Conservation (phyloP, 2,797 vertebrate genomes). For the Myripristis jacobus region DNA sequence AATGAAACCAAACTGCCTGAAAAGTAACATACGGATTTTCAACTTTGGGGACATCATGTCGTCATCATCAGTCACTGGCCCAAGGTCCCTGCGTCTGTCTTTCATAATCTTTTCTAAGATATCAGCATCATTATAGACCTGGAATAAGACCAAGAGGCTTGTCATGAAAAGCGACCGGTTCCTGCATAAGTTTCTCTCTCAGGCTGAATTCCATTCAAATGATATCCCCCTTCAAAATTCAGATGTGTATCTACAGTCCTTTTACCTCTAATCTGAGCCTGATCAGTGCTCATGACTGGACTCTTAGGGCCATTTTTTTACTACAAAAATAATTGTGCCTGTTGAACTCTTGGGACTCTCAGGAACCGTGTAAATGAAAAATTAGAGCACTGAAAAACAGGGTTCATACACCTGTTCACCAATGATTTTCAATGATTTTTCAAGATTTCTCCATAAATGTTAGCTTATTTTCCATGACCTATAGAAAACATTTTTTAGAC, state of each 20-base stretch:
- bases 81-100: conserved; percentile 94
- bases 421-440: too few species aligned
- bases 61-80: conserved; percentile 92
- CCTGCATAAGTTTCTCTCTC: background rate
- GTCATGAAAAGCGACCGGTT: background rate
- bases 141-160: conserved; percentile 29
- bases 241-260: background rate
- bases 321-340: background rate
- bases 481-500: background rate
- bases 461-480: background rate
- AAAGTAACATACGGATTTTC: conserved; percentile 91
- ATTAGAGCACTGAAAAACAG: background rate
- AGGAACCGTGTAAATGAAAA: background rate
- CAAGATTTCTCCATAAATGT: too few species aligned
- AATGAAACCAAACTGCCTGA: background rate
- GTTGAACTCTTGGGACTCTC: background rate
- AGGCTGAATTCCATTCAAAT: background rate
- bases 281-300: background rate
- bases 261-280: background rate
- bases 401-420: too few species aligned
- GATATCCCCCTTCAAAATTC: background rate
- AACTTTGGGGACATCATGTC: conserved; percentile 94
- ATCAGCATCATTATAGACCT: conserved; percentile 98
- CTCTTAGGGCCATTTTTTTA: background rate
- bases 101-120: conserved; percentile 95